phyloP scores from a whole-genome alignment of 2,888 invertebrate species.

The Drosophila anceps region DNA sequence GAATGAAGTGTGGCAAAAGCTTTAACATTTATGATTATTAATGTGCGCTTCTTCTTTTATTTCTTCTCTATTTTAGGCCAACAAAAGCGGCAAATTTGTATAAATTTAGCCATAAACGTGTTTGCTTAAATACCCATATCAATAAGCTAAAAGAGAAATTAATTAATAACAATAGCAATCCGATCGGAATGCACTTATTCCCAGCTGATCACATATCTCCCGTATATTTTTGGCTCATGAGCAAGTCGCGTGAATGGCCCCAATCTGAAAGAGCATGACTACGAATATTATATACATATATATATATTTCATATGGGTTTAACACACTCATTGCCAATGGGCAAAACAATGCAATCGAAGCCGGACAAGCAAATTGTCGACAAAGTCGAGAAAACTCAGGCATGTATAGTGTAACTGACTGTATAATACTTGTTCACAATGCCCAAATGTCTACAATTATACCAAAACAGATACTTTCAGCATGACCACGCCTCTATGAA shows the following conservation, averaged over 20 bases:
- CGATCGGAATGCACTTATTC: slow-evolving; percentile 49
- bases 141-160: background rate
- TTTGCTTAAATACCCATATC: slow-evolving; percentile 1
- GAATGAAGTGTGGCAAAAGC: slow-evolving; percentile 53
- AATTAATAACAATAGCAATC: slow-evolving; percentile 37
- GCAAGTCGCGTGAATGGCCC: slow-evolving; percentile 29
- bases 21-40: slow-evolving; percentile 32
- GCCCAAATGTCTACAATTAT: background rate
- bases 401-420: background rate
- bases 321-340: slow-evolving; percentile 31
- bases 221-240: slow-evolving; percentile 28
- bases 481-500: too few species aligned
- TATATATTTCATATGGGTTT: slow-evolving; percentile 30
- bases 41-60: background rate
- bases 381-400: slow-evolving; percentile 1
- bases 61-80: background rate
- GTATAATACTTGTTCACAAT: background rate
- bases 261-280: slow-evolving; percentile 45
- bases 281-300: slow-evolving; percentile 26
- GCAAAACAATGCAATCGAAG: slow-evolving; percentile 29
- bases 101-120: slow-evolving; percentile 32
- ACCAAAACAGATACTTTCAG: background rate
- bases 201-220: background rate
- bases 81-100: slow-evolving; percentile 22
- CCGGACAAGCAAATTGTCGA: slow-evolving; percentile 32